Conservation (phyloP, 2,888 invertebrate species). For the Punctoribates punctum region DNA sequence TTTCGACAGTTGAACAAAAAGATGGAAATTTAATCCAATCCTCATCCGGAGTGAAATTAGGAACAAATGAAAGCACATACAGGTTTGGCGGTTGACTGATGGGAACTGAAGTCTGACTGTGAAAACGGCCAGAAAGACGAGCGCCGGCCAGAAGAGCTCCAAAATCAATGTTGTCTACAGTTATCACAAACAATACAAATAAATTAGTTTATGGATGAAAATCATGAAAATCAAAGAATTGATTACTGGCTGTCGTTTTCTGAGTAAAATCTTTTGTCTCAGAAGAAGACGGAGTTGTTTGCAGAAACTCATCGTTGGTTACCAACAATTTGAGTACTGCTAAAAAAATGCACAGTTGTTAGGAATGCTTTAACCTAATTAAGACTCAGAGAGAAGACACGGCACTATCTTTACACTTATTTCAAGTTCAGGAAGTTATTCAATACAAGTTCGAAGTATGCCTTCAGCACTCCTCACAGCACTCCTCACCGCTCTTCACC, state of each 20-base stretch:
- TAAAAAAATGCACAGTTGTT: conserved; percentile 16
- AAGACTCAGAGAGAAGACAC: neutral
- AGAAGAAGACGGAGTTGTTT: conserved; percentile 48
- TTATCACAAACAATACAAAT: neutral
- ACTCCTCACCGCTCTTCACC: too few species aligned
- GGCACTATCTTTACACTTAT: conserved; percentile 1
- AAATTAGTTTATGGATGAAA: neutral
- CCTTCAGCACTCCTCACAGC: neutral
- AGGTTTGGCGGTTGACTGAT: conserved; percentile 46
- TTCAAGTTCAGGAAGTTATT: conserved; percentile 25
- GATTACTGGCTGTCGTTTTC: conserved; percentile 47
- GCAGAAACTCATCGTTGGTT: conserved; percentile 42
- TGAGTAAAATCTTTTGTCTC: conserved; percentile 46
- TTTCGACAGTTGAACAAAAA: too few species aligned
- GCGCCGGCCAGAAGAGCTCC: conserved; percentile 49
- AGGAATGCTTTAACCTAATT: conserved; percentile 8
- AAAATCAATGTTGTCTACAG: conserved; percentile 46
- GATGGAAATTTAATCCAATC: too few species aligned
- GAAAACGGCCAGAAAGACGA: conserved; percentile 48
- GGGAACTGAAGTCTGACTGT: conserved; percentile 47
- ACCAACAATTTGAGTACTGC: conserved; percentile 13
- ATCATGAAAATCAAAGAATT: neutral
- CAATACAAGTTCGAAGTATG: neutral
- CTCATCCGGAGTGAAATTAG: neutral
- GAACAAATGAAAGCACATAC: conserved; percentile 44